Conservation (phyloP, 1,140 invertebrate genomes). For the Philotrypesis tridentata region DNA sequence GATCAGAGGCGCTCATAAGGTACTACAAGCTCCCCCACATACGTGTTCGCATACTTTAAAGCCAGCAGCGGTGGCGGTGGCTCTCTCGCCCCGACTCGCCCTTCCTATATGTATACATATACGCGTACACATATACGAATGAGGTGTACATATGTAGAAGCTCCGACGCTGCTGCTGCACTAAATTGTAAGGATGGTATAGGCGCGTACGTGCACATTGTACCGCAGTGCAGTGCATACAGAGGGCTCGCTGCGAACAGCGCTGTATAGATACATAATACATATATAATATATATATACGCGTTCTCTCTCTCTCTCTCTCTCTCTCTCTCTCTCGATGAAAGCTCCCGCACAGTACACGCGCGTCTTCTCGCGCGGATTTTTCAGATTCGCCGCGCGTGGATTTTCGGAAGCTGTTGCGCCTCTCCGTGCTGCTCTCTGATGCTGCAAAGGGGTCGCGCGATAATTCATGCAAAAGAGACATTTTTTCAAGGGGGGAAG, state of each 20-base stretch:
- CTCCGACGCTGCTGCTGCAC: not conserved
- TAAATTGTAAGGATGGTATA: not conserved
- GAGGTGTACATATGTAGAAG: too few relatives aligned
- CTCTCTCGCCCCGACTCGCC: too few relatives aligned
- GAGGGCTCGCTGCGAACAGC: too few relatives aligned
- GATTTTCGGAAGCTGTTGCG: conserved; percentile 30
- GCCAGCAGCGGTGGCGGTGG: not conserved
- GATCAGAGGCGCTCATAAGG: not conserved
- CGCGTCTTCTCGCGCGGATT: not conserved
- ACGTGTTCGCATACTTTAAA: not conserved
- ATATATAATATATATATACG: not conserved
- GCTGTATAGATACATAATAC: not conserved
- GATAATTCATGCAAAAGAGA: conserved; percentile 43
- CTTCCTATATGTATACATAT: not conserved
- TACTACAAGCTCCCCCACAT: not conserved
- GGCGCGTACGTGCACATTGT: not conserved
- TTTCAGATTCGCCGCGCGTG: conserved; percentile 16
- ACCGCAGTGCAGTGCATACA: not conserved
- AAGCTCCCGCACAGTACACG: not conserved
- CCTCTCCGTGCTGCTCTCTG: too few relatives aligned
- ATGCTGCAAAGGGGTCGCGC: not conserved
- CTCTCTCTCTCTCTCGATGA: too few relatives aligned
- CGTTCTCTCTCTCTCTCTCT: too few relatives aligned
- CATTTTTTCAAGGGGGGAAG: conserved; percentile 39
- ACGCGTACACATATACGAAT: not conserved